Base-by-base conservation (phyloP, 2,797 vertebrate genomes). In the Micropoecilia bifurca region DNA sequence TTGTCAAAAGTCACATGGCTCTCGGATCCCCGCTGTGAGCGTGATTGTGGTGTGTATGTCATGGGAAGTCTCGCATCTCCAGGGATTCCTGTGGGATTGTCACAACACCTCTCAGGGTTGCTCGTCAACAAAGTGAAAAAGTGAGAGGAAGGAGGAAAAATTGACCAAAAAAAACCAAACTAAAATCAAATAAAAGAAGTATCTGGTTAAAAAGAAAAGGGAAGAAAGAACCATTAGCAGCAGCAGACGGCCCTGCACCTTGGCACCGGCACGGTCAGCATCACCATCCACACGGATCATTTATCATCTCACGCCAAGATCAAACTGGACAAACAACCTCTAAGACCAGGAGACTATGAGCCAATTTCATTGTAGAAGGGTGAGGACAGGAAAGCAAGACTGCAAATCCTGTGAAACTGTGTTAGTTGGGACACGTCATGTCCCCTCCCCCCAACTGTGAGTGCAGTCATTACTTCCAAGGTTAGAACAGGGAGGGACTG, bases 261-360 rank as follows among this genome's bases (percentile, higher is more conserved):
- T 85, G 80, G 88, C 87, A 85, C 53, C 77, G 72, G 79, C 83
- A 76, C 80, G 80, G 87, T 90, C 81, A 80, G 90, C 55, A 90
- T 85, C 82, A 89, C 77, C 77, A 85, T 75, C 86, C 83, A 77
- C 82, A 61, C 77, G 83, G 80, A 93, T 93, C 75, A 87, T 93
- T 91, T 91, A 90, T 93, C 85, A 91, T 88, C 83, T 48, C 71
- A 53, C 75, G 88, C 89, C 87, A 84, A 91, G 89, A 92, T 93
- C 93, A 93, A 93, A 91, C 82, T 81, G 85, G 87, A 94, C 91
- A 90, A 93, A 91, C 85, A 91, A 84, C 83, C 84, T 90, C 88
- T 68, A 86, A 90, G 84, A 93, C 83, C 80, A 59, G 78, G 84
- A 90, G 86, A 90, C 82, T 75, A 79, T 86, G 36, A 76, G 86